Base-by-base conservation (phyloP, 2,888 invertebrate genomes). In the Heliconius sara region DNA sequence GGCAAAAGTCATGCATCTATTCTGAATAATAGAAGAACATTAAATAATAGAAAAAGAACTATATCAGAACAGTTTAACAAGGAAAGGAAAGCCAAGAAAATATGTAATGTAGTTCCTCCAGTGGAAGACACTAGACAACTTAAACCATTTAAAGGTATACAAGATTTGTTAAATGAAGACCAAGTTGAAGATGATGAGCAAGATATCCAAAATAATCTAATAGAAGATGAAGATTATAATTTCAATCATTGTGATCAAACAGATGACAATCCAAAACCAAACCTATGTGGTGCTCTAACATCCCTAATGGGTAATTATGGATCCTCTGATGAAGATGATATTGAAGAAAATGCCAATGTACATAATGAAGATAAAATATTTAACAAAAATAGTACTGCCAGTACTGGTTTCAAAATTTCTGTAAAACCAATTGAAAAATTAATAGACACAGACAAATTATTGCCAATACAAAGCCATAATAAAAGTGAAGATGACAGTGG, bases 221-320 rank as follows among this genome's bases (percentile, higher is more conserved):
- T 93, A 86, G 95, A 94, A 84, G 94, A 95, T 89, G 93, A 92
- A 79, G 90, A 91, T 73, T 84, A 84, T 70, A 47, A n/a, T 47
- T 3, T 70, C 84, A 85, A 78, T 72, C 22, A 39, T 68, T 78
- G 76, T 22, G 66, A 77, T 70, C 77, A 76, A 70, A 43, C 65
- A 39, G 74, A 12, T 43, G 71, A 71, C 52, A 87, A 78, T 34
- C 27, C 81, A 68, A 84, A 91, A 81, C 89, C 90, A 80, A 81
- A 84, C 47, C 87, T 96, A 13, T 96, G 96, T 88, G 95, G 94
- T 84, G 96, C 96, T 22, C 88, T 96, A 81, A 95, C 95, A 70
- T 93, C 94, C 78, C 90, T 96, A 39, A 96, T 96, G 85, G 94
- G 94, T 85, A 95, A 96, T 78, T 96, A 96, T 91, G 94, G 90